phyloP scores from a whole-genome alignment of 2,888 invertebrate species.

The Ganaspis brasiliensis region DNA sequence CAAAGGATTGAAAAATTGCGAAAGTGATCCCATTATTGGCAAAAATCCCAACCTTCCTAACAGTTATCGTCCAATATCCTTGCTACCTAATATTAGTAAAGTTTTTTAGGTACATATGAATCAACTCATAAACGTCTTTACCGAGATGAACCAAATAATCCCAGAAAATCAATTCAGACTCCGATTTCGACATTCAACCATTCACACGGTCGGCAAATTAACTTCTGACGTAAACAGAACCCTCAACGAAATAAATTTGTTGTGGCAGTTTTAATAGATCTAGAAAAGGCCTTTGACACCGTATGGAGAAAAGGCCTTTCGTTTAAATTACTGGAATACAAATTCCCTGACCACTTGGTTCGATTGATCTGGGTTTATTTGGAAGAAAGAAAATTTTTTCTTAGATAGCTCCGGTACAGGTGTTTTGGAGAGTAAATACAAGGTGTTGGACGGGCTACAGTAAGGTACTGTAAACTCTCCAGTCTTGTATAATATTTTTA shows the following conservation, averaged over 20 bases:
- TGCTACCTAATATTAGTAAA: too few species aligned
- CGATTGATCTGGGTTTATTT: conserved; percentile 56
- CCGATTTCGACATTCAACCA: conserved; percentile 57
- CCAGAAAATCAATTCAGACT: conserved; percentile 65
- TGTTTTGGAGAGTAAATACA: too few species aligned
- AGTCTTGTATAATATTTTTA: conserved; percentile 55
- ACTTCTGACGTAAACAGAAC: conserved; percentile 56
- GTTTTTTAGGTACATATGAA: conserved; percentile 62
- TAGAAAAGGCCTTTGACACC: too few species aligned
- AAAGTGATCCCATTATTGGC: conserved; percentile 57
- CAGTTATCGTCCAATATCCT: conserved; percentile 62
- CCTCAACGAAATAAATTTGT: conserved; percentile 39
- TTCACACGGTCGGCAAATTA: too few species aligned
- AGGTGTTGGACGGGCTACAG: conserved; percentile 52
- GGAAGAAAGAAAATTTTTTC: conserved; percentile 38
- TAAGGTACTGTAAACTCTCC: conserved; percentile 56
- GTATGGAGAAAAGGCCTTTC: conserved; percentile 60
- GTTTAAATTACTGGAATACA: conserved; percentile 50
- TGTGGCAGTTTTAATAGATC: conserved; percentile 45
- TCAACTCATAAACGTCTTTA: conserved; percentile 47
- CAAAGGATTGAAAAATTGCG: conserved; percentile 56
- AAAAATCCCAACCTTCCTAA: conserved; percentile 49
- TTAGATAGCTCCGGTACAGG: too few species aligned
- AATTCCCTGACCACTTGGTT: conserved; percentile 55
- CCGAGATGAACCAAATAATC: conserved; percentile 54